Conservation (phyloP, 2,113 vertebrate species). For the Cromileptes altivelis region DNA sequence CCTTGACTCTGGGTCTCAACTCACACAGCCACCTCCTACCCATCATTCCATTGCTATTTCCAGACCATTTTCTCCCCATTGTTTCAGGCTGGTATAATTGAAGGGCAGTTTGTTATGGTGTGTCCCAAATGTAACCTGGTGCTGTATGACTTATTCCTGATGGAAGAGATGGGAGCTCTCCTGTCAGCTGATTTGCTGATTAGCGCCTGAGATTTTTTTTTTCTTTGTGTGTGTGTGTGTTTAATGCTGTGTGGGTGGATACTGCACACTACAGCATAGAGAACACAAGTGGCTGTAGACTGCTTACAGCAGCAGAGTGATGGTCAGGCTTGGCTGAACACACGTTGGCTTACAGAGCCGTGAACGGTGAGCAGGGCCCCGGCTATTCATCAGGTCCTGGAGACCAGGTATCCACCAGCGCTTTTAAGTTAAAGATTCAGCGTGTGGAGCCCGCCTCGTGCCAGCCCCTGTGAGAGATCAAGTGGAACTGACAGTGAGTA, state of each 20-base stretch:
- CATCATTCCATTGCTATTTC: constrained; percentile 70
- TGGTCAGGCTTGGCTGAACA: constrained; percentile 67
- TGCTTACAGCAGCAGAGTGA: constrained; percentile 63
- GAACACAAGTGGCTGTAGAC: constrained; percentile 25
- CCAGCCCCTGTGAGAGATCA: constrained; percentile 66
- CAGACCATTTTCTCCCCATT: constrained; percentile 57
- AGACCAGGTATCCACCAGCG: constrained; percentile 57
- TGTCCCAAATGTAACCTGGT: constrained; percentile 48
- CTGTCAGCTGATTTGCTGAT: constrained; percentile 73
- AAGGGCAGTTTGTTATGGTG: constrained; percentile 58
- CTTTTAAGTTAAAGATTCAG: constrained; percentile 71
- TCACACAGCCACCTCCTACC: constrained; percentile 71
- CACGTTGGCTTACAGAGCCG: constrained; percentile 38
- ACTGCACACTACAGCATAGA: constrained; percentile 28
- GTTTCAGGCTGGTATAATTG: constrained; percentile 68
- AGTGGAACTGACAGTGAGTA: constrained; percentile 78
- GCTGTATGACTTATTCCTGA: constrained; percentile 57
- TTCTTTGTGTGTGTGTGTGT: constrained; percentile 6
- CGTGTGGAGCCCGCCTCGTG: constrained; percentile 36
- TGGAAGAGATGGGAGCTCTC: constrained; percentile 29
- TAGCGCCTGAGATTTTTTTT: constrained; percentile 46
- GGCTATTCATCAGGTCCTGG: constrained; percentile 55
- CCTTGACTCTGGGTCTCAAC: constrained; percentile 77
- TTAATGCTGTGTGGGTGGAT: constrained; percentile 48
- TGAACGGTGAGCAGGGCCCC: constrained; percentile 44